These are phyloP conservation scores for Hydroisotoma schaefferi DNA, from an alignment of 2,888 invertebrate species.

Conservation along the genomic window DNA sequence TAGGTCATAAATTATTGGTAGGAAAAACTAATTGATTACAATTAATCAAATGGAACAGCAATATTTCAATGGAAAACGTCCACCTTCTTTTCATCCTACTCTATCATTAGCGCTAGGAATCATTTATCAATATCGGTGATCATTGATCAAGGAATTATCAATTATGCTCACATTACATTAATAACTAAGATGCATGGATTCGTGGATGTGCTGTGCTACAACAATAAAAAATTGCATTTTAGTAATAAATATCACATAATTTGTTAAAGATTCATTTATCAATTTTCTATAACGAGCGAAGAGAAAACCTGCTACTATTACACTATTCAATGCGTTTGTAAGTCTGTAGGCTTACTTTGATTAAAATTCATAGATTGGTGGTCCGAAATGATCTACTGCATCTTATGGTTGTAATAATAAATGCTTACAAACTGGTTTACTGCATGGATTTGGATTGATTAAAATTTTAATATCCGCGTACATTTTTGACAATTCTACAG, in stretches of 20 bases:
- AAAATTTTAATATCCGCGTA: too few relatives aligned
- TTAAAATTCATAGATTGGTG: too few relatives aligned
- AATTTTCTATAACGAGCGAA: too few relatives aligned
- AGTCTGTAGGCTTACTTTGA: too few relatives aligned
- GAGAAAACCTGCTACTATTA: too few relatives aligned
- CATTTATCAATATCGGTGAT: constrained; percentile 42
- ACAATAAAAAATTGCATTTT: neutral
- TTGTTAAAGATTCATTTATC: neutral
- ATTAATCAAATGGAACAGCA: constrained; percentile 8
- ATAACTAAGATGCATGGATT: neutral
- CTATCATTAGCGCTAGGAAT: constrained; percentile 40
- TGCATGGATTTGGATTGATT: too few relatives aligned
- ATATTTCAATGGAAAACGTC: constrained; percentile 12
- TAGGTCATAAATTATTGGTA: too few relatives aligned
- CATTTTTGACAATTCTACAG: too few relatives aligned
- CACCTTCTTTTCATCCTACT: constrained; percentile 4
- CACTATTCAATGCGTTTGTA: too few relatives aligned
- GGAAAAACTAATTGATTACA: constrained; percentile 14
- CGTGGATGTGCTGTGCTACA: neutral
- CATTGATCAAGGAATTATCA: constrained; percentile 38
- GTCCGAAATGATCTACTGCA: too few relatives aligned
- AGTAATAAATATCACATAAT: constrained; percentile 8
- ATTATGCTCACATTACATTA: neutral
- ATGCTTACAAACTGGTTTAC: too few relatives aligned
- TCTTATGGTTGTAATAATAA: too few relatives aligned